phyloP scores from a whole-genome alignment of 2,113 vertebrate genomes.

The Phoxinus phoxinus region DNA sequence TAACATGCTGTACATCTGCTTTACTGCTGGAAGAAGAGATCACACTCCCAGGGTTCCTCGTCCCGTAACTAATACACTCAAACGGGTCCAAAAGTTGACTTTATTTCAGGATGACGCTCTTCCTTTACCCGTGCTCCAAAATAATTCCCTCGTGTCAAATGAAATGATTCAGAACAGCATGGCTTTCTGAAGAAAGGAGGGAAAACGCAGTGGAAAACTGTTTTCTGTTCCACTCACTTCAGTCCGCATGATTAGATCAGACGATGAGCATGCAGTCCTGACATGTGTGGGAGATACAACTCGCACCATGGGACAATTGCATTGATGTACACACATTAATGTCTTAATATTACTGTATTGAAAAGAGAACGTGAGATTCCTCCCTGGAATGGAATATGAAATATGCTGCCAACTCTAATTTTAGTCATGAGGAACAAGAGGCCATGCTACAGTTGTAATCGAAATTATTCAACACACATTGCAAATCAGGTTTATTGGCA shows the following conservation, averaged over 20 bases:
- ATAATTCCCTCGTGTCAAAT: slow-evolving; percentile 18
- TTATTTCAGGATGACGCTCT: slow-evolving; percentile 22
- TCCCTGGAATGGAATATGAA: background rate
- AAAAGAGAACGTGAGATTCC: background rate
- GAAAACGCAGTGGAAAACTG: background rate
- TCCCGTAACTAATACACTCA: slow-evolving; percentile 19
- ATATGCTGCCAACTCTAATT: background rate
- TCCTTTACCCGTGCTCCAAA: slow-evolving; percentile 5
- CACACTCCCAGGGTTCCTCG: slow-evolving; percentile 9
- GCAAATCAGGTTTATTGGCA: too few relatives aligned
- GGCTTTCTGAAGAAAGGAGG: background rate
- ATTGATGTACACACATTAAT: background rate
- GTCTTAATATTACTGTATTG: background rate
- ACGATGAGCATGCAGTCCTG: background rate
- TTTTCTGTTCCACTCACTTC: background rate
- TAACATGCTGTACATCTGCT: background rate
- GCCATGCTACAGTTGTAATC: background rate
- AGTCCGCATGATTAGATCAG: background rate
- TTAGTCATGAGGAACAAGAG: background rate
- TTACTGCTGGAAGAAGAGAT: background rate
- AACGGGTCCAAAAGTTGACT: background rate
- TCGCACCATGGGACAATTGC: background rate
- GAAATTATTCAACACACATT: too few relatives aligned
- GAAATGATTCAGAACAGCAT: slow-evolving; percentile 26
- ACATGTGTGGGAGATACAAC: background rate